phyloP scores from a whole-genome alignment of 1,140 invertebrate genomes.

The Elysia chlorotica region DNA sequence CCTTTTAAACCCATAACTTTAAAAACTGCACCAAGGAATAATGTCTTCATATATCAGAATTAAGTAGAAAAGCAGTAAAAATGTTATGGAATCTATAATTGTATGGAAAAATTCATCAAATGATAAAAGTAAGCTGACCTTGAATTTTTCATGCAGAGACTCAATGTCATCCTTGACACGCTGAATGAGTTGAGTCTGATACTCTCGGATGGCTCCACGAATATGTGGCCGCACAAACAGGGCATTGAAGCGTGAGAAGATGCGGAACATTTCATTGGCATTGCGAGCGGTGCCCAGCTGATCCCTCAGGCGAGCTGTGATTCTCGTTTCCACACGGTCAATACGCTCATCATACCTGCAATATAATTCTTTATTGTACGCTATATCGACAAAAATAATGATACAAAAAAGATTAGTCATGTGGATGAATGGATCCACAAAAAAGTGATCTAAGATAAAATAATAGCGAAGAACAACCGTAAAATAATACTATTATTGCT shows the following conservation, averaged over 20 bases:
- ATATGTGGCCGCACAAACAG: conserved; percentile 98
- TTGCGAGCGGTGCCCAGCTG: conserved; percentile 98
- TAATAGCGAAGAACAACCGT: background rate
- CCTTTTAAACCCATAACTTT: too few species aligned
- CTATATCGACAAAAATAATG: too few species aligned
- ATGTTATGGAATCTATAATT: too few species aligned
- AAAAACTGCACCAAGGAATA: too few species aligned
- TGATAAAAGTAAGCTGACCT: too few species aligned
- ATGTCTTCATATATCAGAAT: too few species aligned
- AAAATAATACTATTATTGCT: too few species aligned
- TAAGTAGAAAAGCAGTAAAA: too few species aligned
- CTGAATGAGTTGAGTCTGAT: conserved; percentile 98
- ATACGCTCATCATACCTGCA: conserved; percentile 92
- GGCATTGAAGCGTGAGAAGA: conserved; percentile 97
- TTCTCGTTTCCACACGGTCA: conserved; percentile 94
- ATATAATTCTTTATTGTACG: too few species aligned
- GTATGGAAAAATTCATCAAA: too few species aligned
- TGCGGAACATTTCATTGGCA: conserved; percentile 99
- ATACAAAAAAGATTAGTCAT: too few species aligned
- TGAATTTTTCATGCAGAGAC: conserved; percentile 96
- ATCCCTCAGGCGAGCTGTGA: conserved; percentile 94
- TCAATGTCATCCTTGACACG: conserved; percentile 99
- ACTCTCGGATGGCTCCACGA: conserved; percentile 96
- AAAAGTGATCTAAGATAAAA: background rate
- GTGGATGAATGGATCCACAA: too few species aligned